These are phyloP conservation scores for Philonicus albiceps DNA, from an alignment of 2,888 invertebrate genomes.

Conservation along the genomic window DNA sequence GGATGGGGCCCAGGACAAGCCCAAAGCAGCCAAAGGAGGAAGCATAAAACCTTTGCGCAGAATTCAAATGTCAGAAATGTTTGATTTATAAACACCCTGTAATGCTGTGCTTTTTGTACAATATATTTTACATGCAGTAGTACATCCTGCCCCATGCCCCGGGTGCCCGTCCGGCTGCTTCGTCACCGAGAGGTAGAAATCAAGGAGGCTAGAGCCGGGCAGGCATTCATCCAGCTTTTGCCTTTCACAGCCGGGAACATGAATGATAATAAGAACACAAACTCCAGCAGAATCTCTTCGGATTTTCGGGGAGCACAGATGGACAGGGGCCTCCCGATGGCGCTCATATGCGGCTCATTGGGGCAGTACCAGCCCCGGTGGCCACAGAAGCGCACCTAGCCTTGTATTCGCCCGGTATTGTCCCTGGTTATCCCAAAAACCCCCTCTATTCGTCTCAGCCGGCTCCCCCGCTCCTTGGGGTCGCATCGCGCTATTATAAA, in stretches of 20 bases:
- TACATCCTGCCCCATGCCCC: slow-evolving; percentile 23
- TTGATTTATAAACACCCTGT: slow-evolving; percentile 52
- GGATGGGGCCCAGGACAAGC: background rate
- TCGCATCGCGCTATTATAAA: slow-evolving; percentile 27
- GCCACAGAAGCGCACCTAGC: background rate
- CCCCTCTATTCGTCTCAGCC: background rate
- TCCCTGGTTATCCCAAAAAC: background rate
- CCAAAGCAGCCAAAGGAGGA: background rate
- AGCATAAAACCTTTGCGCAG: slow-evolving; percentile 49
- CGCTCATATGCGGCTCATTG: slow-evolving; percentile 34
- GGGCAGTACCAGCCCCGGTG: background rate
- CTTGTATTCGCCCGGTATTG: background rate
- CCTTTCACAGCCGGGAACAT: slow-evolving; percentile 23
- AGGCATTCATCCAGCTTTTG: slow-evolving; percentile 36
- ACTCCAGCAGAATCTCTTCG: slow-evolving; percentile 32
- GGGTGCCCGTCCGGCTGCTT: background rate
- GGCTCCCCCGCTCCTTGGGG: background rate
- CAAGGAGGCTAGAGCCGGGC: slow-evolving; percentile 30
- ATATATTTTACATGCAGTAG: slow-evolving; percentile 46
- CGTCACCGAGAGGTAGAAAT: slow-evolving; percentile 27
- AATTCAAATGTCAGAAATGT: slow-evolving; percentile 51
- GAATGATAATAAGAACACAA: slow-evolving; percentile 38
- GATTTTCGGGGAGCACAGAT: slow-evolving; percentile 24
- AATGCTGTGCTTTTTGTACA: slow-evolving; percentile 47
- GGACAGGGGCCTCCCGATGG: background rate